These are phyloP conservation scores for Solea senegalensis DNA, from an alignment of 2,113 vertebrate genomes.

Conservation along the genomic window DNA sequence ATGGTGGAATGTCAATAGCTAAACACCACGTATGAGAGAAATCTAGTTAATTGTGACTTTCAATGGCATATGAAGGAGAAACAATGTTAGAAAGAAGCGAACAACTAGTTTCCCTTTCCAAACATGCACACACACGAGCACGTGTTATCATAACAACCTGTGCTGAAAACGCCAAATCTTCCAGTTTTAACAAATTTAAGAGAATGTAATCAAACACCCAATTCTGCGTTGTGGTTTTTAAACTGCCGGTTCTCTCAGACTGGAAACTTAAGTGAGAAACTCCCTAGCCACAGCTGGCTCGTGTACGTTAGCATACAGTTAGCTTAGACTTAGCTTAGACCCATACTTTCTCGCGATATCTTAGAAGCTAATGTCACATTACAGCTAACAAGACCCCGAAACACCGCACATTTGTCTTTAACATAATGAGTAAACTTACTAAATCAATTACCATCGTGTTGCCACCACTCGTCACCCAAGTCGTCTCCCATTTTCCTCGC, in stretches of 20 bases:
- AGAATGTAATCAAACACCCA: not conserved
- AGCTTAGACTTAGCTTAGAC: not conserved
- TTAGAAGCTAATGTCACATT: not conserved
- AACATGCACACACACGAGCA: not conserved
- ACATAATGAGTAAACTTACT: not conserved
- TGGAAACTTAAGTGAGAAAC: not conserved
- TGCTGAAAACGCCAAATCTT: not conserved
- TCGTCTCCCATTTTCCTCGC: constrained; percentile 74
- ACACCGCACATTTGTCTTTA: too few species aligned
- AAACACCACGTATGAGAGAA: not conserved
- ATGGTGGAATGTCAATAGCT: too few species aligned
- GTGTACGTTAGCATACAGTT: constrained; percentile 44
- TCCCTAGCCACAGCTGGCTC: not conserved
- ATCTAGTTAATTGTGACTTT: not conserved
- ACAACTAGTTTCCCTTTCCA: too few species aligned
- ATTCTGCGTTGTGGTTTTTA: not conserved
- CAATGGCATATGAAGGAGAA: not conserved
- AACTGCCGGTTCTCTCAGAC: too few species aligned
- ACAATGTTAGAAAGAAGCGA: not conserved
- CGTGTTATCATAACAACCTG: not conserved
- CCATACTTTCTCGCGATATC: not conserved
- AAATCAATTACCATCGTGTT: constrained; percentile 52
- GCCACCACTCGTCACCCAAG: constrained; percentile 77
- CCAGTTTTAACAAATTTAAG: not conserved
- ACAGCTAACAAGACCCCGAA: not conserved